These are phyloP conservation scores for Caenorhabditis angaria DNA, from an alignment of 2,888 invertebrate species.

Conservation along the genomic window DNA sequence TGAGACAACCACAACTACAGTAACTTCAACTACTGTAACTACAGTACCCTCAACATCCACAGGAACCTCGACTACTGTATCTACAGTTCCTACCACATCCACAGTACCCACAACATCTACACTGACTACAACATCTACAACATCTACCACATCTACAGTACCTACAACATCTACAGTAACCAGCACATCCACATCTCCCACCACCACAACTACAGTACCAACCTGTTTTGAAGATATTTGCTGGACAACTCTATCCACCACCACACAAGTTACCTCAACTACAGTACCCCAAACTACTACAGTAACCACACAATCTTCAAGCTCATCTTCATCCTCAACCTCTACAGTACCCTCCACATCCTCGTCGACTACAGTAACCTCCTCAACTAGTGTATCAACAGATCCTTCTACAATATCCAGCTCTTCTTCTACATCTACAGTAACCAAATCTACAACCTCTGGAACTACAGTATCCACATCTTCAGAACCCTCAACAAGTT, in stretches of 20 bases:
- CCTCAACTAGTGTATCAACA: not conserved
- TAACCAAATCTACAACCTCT: not conserved
- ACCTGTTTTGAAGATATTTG: not conserved
- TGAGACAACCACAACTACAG: not conserved
- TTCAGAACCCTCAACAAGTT: no score
- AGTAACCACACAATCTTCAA: not conserved
- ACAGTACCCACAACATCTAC: not conserved
- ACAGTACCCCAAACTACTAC: no score
- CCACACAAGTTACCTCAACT: no score
- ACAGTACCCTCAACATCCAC: constrained; percentile 1
- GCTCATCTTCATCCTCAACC: not conserved
- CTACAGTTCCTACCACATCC: constrained; percentile 3
- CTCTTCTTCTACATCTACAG: not conserved
- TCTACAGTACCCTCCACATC: not conserved
- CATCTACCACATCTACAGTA: constrained; percentile 1
- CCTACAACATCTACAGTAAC: not conserved
- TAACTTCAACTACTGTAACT: not conserved
- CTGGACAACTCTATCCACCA: not conserved
- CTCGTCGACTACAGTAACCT: not conserved
- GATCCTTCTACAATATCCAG: not conserved
- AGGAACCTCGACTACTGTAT: not conserved
- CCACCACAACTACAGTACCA: not conserved
- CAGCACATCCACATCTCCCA: not conserved
- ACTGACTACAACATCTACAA: constrained; percentile 1
- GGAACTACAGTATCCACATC: not conserved